Base-by-base conservation (phyloP, 2,113 vertebrate genomes). In the Ramphastos sulfuratus region DNA sequence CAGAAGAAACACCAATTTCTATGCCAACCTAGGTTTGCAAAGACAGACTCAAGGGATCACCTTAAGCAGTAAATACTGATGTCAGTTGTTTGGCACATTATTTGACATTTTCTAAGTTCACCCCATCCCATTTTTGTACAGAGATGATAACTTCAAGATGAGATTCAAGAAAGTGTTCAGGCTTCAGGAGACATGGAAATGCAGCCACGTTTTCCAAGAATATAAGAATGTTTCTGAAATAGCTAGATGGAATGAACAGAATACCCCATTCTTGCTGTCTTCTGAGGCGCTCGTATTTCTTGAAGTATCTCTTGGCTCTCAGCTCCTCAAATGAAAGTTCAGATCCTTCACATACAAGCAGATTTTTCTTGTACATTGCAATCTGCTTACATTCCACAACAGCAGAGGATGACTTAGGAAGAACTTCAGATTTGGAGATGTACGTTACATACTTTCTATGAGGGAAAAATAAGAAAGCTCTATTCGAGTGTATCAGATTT, bases 261-360 rank as follows among this genome's bases (percentile, higher is more conserved):
- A 81, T 95, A 96, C 96, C 95, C 88, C 69, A 42, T 77, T 94
- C 76, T 23, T 93, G 85, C 42, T 94, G 90, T 56, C 61, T 95
- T 63, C 65, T 83, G 79, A 96, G 88, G 52, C 67, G 65, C 58
- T 94, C 58, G 0, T 81, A 33, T 74, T 74, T 96, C 93, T 44
- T 87, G 65, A 93, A 44, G 76, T 96, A 94, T 75, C 90, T 85
- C 65, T 48, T 78, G 76, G 96, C 96, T 25, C 96, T 88, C 10
- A 96, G 87, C 80, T 96, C 96, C 80, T 96, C 96, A 6, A 96
- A 96, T 3, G 52, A 96, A 33, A 96, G 88, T 37, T 96, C 96
- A 0, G 92, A 96, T 69, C 85, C 95, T 64, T 93, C 42, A 3
- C 88, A 84, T 3, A 92, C 0, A 3, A 96, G 93, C 73, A 94